phyloP scores from a whole-genome alignment of 2,888 invertebrate species.

The Pandemis cinnamomeana region DNA sequence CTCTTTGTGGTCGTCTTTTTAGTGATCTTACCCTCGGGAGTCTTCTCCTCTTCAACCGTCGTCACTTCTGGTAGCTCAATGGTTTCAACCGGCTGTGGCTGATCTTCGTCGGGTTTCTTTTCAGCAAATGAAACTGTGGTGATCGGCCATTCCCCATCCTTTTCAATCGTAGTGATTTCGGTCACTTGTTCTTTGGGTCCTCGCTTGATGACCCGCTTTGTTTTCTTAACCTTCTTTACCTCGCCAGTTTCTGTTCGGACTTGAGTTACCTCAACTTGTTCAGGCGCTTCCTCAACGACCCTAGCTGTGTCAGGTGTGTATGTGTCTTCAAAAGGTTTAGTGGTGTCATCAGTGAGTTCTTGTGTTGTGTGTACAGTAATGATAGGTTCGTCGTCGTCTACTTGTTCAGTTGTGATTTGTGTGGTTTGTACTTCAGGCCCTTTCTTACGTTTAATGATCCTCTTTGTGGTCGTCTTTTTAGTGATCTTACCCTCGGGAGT shows the following conservation, averaged over 20 bases:
- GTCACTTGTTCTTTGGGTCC: background rate
- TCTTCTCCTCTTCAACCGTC: background rate
- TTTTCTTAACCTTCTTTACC: background rate
- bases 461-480: background rate
- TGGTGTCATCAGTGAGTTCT: background rate
- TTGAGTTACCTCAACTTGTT: background rate
- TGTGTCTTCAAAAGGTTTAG: background rate
- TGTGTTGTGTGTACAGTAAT: background rate
- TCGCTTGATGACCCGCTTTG: background rate
- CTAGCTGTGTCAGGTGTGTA: background rate
- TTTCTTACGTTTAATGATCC: background rate
- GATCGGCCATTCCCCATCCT: background rate
- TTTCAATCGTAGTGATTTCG: background rate
- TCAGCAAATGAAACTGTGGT: background rate
- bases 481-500: background rate
- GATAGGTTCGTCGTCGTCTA: background rate
- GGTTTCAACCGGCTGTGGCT: background rate
- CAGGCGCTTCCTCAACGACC: background rate
- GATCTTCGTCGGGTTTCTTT: background rate
- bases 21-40: background rate
- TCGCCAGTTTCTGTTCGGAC: background rate
- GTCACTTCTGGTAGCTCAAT: background rate
- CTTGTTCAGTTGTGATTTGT: background rate
- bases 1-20: background rate
- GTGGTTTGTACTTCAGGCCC: background rate